Percentiles rank a stretch among this genome's conserved stretches.
These are phyloP conservation scores for Noturus placidus DNA, from an alignment of 2,113 vertebrate species.

Conservation along the genomic window DNA sequence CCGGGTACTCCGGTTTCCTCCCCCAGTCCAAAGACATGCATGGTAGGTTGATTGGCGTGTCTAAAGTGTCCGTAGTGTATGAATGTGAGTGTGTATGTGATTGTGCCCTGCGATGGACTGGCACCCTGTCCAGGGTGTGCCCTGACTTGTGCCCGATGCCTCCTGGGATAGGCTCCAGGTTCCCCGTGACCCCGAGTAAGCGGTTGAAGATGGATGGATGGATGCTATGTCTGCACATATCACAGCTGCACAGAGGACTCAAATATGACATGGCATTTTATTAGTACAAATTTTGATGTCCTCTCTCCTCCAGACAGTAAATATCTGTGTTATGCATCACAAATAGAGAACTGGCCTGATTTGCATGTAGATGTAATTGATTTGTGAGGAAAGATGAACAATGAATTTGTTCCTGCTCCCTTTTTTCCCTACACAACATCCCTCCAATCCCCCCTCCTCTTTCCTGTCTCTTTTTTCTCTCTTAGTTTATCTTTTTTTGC, in stretches of 20 bases:
- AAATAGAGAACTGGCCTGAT: slow-evolving; percentile 49
- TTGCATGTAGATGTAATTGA: slow-evolving; percentile 55
- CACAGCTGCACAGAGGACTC: not conserved
- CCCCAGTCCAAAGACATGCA: no score
- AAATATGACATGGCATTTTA: slow-evolving; percentile 31
- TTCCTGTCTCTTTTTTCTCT: not conserved
- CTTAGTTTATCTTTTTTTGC: slow-evolving; percentile 31
- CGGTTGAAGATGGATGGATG: no score
- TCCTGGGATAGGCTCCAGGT: no score
- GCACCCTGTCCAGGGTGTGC: no score
- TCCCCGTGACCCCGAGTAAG: no score
- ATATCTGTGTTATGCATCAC: slow-evolving; percentile 55
- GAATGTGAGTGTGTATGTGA: no score
- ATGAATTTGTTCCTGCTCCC: slow-evolving; percentile 46
- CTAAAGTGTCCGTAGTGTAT: no score
- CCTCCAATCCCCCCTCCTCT: slow-evolving; percentile 11
- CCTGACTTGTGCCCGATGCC: no score
- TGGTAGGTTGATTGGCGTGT: no score
- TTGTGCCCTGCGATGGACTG: no score
- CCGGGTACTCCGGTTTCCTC: no score
- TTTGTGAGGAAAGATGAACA: slow-evolving; percentile 50
- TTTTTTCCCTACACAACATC: slow-evolving; percentile 30
- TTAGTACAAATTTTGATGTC: slow-evolving; percentile 28
- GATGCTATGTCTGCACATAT: not conserved
- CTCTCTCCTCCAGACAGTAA: slow-evolving; percentile 44